phyloP scores from a whole-genome alignment of 1,140 invertebrate genomes.

The Papilio xuthus region DNA sequence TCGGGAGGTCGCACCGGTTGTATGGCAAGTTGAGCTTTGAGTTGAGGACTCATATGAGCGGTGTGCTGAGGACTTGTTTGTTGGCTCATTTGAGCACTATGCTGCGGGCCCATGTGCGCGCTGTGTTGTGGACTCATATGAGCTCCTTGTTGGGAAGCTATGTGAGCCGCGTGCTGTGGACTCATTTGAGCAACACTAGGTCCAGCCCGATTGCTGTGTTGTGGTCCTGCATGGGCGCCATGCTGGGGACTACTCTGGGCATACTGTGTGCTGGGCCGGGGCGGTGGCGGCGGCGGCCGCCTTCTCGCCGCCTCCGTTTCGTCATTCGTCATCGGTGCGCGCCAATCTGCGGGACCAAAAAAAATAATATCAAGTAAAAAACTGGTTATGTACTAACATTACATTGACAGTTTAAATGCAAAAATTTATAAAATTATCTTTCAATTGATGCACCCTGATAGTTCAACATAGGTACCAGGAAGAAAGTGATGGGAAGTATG shows the following conservation, averaged over 20 bases:
- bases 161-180: neutral
- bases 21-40: slow-evolving; percentile 20
- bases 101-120: slow-evolving; percentile 10
- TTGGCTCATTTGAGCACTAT: slow-evolving; percentile 9
- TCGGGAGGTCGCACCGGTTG: slow-evolving; percentile 54
- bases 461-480: neutral
- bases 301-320: slow-evolving; percentile 69
- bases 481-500: slow-evolving; percentile 28
- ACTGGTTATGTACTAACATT: neutral
- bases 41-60: slow-evolving; percentile 25
- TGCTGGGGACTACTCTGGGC: slow-evolving; percentile 4
- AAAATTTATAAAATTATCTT: neutral
- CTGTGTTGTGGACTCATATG: slow-evolving; percentile 14
- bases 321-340: slow-evolving; percentile 72
- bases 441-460: neutral
- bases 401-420: too few species aligned
- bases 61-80: slow-evolving; percentile 12
- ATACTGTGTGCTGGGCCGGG: slow-evolving; percentile 49
- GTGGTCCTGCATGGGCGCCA: neutral
- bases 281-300: slow-evolving; percentile 64
- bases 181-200: slow-evolving; percentile 24
- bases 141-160: neutral
- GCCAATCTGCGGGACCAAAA: slow-evolving; percentile 67
- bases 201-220: neutral
- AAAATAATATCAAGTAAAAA: neutral